These are phyloP conservation scores for Lacerta viridis DNA, from an alignment of 2,797 vertebrate genomes.

Conservation along the genomic window DNA sequence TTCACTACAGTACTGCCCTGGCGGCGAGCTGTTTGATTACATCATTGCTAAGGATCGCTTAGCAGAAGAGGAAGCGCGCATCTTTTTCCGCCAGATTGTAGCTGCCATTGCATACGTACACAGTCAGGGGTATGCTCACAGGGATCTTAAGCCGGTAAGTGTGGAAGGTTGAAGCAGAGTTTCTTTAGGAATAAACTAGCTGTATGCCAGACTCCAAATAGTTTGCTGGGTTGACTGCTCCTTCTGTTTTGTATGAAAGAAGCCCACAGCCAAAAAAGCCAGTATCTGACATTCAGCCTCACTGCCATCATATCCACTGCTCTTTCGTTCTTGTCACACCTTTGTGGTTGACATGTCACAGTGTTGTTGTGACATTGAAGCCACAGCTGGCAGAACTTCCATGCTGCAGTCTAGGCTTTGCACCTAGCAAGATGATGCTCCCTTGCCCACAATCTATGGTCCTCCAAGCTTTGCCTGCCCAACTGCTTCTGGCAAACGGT, in stretches of 20 bases:
- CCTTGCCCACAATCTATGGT: background rate
- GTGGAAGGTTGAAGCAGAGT: background rate
- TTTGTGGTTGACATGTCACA: background rate
- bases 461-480: background rate
- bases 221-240: background rate
- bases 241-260: background rate
- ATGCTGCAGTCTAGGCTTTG: background rate
- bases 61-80: slow-evolving; percentile 90
- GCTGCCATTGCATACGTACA: slow-evolving; percentile 94
- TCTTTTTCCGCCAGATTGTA: slow-evolving; percentile 95
- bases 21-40: slow-evolving; percentile 96
- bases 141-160: slow-evolving; percentile 95
- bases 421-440: background rate
- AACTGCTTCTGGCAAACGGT: background rate
- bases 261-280: background rate
- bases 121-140: slow-evolving; percentile 93
- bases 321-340: background rate
- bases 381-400: too few relatives aligned
- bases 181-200: background rate
- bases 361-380: too few relatives aligned
- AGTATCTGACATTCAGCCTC: background rate
- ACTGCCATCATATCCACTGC: background rate
- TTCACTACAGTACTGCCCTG: slow-evolving; percentile 90
- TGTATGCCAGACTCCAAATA: background rate
- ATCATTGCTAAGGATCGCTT: slow-evolving; percentile 94